Evolutionary conservation across 2,888 invertebrate genomes (phyloP).

Genomic region (Xanthia togata): DNA sequence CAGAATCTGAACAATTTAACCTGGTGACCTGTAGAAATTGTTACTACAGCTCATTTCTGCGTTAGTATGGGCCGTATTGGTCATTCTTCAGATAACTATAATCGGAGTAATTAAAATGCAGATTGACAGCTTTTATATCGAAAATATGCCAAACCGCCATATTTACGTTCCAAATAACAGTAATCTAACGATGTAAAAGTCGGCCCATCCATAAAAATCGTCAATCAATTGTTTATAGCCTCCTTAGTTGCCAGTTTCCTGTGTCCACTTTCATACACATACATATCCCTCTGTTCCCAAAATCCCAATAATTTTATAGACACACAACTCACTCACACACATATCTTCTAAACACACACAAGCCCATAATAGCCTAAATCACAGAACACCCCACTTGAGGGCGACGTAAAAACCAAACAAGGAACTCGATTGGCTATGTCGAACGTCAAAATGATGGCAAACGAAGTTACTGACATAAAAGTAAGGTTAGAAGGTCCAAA

Average conservation of each 20-base stretch:
- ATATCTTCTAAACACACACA: background rate
- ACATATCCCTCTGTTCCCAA: background rate
- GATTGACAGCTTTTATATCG: too few relatives aligned
- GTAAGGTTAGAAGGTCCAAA: conserved; percentile 3
- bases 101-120: too few relatives aligned
- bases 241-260: background rate
- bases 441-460: conserved; percentile 47
- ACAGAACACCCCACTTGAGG: conserved; percentile 37
- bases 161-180: too few relatives aligned
- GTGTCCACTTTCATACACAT: background rate
- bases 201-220: background rate
- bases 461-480: conserved; percentile 22
- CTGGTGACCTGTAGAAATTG: too few relatives aligned
- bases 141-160: too few relatives aligned
- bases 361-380: background rate
- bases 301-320: conserved; percentile 28
- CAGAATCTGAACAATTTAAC: too few relatives aligned
- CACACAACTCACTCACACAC: conserved; percentile 8
- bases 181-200: too few relatives aligned
- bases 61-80: too few relatives aligned
- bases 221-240: background rate
- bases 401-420: conserved; percentile 49
- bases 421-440: conserved; percentile 31
- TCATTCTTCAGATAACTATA: too few relatives aligned
- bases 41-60: too few relatives aligned